Evolutionary conservation across 2,113 vertebrate genomes (phyloP).

Genomic region (Xenopus laevis): DNA sequence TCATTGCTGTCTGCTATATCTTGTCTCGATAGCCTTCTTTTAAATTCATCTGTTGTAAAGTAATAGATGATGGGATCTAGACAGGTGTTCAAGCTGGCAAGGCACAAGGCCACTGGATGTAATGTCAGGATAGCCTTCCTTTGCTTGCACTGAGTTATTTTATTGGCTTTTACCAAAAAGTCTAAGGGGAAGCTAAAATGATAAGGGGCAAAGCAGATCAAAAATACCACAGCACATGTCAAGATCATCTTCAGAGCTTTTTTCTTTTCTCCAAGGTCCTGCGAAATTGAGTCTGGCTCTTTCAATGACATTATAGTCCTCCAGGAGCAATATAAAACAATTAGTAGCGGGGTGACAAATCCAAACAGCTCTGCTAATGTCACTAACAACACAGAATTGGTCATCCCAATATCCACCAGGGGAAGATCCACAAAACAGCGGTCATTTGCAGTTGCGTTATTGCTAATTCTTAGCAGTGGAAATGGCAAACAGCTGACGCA

Average conservation of each 20-base stretch:
- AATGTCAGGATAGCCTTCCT: conserved; percentile 65
- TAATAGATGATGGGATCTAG: conserved; percentile 95
- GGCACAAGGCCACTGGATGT: conserved; percentile 80
- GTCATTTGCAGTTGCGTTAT: conserved; percentile 10
- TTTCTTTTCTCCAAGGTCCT: conserved; percentile 84
- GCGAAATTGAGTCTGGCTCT: conserved; percentile 57
- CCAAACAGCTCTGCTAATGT: conserved; percentile 75
- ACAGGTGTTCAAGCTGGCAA: conserved; percentile 90
- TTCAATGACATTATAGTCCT: conserved; percentile 76
- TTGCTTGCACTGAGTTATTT: conserved; percentile 52
- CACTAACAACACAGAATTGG: conserved; percentile 65
- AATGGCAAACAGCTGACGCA: conserved; percentile 81
- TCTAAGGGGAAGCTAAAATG: conserved; percentile 90
- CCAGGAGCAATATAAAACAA: conserved; percentile 81
- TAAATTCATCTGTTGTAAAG: conserved; percentile 90
- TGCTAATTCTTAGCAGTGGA: conserved; percentile 70
- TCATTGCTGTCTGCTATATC: conserved; percentile 71
- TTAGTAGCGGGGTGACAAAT: conserved; percentile 77
- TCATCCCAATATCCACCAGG: conserved; percentile 53
- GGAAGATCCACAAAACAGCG: conserved; percentile 88
- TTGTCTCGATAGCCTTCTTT: conserved; percentile 78
- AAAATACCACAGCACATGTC: conserved; percentile 83
- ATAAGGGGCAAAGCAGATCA: conserved; percentile 90
- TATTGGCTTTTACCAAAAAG: conserved; percentile 78
- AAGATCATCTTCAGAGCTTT: conserved; percentile 90